Base-by-base conservation (phyloP, 2,113 vertebrate species). In the Cacatua alba region DNA sequence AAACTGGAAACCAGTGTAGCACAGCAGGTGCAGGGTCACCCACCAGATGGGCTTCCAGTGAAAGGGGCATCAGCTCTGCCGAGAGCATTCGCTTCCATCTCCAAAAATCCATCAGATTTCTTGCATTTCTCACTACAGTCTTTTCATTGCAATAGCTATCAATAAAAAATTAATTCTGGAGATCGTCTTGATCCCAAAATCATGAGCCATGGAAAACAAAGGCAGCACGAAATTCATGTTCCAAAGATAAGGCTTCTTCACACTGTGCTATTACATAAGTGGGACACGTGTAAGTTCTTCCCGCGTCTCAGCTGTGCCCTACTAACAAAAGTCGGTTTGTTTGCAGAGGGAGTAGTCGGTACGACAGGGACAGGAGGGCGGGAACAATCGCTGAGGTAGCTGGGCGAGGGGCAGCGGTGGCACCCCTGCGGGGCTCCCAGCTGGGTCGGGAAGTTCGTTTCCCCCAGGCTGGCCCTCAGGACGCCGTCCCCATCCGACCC, bases 361-460 rank as follows among this genome's bases (percentile, higher is more conserved):
- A 43, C 3, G 8, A 51, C 9, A 1, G 9, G 8, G 29, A 5
- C 24, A 25, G 10, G 20, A 0, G 20, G 35, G 24, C 23, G 4
- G 15, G 3, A 53, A 24, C 8, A 17, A 41, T 5, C 3, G 19
- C 48, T 4, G 59, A 21, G 25, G 24, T 8, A 43, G 17, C 0
- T 8, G 17, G 20, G 25, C 4, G 17, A n/a, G 19, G 14, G 0
- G 20, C 28, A 9, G 2, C 0, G 9, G 13, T 0, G 7, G 29
- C 4, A 11, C 5, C 25, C 5, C 29, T 11, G 9, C 1, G 13
- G 23, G 24, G 18, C 5, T n/a, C 23, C 57, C 57, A 3, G 0
- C 11, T 13, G 29, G 31, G 26, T 2, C 7, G 31, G 12, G 28
- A 33, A 8, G 5, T 29, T 13, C 48, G 8, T 6, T 12, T 4